These are phyloP conservation scores for Apodemus sylvaticus DNA, from an alignment of 2,113 vertebrate species.

Conservation along the genomic window DNA sequence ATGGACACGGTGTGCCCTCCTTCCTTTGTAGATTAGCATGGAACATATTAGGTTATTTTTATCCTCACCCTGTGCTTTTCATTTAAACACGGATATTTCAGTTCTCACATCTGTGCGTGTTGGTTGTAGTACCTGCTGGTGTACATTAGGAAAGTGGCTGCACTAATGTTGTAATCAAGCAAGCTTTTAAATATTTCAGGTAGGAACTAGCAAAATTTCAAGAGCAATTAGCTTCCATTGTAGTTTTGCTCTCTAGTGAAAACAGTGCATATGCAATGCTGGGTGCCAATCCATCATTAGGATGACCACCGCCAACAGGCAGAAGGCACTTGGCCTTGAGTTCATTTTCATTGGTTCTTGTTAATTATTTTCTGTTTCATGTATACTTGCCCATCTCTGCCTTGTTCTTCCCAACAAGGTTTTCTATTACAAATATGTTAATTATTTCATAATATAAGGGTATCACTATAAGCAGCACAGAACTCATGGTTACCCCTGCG, in stretches of 20 bases:
- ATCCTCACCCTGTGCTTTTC: slow-evolving; percentile 57
- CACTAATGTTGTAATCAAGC: slow-evolving; percentile 71
- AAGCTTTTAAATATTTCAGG: slow-evolving; percentile 77
- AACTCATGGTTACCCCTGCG: not conserved
- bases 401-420: not conserved
- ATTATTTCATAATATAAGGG: not conserved
- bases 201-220: slow-evolving; percentile 66
- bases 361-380: slow-evolving; percentile 39
- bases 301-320: slow-evolving; percentile 71
- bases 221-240: slow-evolving; percentile 69
- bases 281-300: slow-evolving; percentile 43
- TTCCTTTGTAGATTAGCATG: slow-evolving; percentile 36
- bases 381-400: not conserved
- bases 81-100: slow-evolving; percentile 64
- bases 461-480: not conserved
- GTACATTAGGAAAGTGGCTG: slow-evolving; percentile 25
- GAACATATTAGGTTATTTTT: slow-evolving; percentile 50
- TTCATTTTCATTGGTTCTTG: slow-evolving; percentile 41
- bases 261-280: slow-evolving; percentile 63
- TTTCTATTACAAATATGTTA: slow-evolving; percentile 34
- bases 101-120: slow-evolving; percentile 42
- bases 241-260: slow-evolving; percentile 62
- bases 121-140: slow-evolving; percentile 1
- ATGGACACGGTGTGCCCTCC: slow-evolving; percentile 14
- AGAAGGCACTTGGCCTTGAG: slow-evolving; percentile 15